Conservation (phyloP, 2,888 invertebrate genomes). For the Pterobdella sp. region DNA sequence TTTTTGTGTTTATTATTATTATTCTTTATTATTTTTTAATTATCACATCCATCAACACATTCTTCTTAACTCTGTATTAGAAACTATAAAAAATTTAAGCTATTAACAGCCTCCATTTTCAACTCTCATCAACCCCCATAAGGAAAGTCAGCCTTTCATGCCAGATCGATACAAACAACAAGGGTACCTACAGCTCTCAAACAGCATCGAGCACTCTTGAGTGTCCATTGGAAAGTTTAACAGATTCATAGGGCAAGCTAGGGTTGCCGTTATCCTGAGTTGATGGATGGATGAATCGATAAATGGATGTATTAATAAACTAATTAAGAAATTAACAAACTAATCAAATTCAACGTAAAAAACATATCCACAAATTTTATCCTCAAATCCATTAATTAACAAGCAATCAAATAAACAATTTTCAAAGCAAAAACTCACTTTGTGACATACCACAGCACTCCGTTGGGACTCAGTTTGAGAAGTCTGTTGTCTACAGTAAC, state of each 20-base stretch:
- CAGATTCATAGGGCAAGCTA: constrained; percentile 45
- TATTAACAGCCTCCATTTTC: too few relatives aligned
- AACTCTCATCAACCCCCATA: too few relatives aligned
- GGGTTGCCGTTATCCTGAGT: constrained; percentile 32
- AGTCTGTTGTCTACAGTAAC: constrained; percentile 35
- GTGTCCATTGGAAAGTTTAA: constrained; percentile 47
- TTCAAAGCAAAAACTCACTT: too few relatives aligned
- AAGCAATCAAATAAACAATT: too few relatives aligned
- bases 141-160: too few relatives aligned
- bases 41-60: not conserved
- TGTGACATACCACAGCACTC: constrained; percentile 35
- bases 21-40: not conserved
- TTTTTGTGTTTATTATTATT: not conserved
- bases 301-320: too few relatives aligned
- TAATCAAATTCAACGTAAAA: too few relatives aligned
- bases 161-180: not conserved
- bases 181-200: constrained; percentile 40
- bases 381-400: too few relatives aligned
- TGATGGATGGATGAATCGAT: constrained; percentile 6
- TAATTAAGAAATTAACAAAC: too few relatives aligned
- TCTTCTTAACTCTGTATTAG: not conserved
- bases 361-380: too few relatives aligned
- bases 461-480: constrained; percentile 28
- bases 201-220: constrained; percentile 43
- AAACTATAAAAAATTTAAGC: too few relatives aligned